These are phyloP conservation scores for Podargus strigoides DNA, from an alignment of 2,797 vertebrate genomes.

Conservation along the genomic window DNA sequence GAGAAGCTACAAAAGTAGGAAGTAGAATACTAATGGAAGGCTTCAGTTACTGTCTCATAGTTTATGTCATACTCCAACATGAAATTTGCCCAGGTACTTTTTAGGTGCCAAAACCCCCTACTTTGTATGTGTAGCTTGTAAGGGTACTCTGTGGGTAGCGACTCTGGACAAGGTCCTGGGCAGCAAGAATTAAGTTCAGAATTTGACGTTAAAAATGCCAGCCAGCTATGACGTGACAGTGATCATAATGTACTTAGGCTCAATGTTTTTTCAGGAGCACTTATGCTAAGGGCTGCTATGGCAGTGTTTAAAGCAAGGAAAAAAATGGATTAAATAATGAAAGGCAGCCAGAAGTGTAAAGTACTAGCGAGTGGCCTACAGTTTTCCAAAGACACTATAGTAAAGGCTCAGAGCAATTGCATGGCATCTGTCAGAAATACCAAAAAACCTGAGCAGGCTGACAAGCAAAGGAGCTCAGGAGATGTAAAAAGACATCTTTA, in stretches of 20 bases:
- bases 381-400: background rate
- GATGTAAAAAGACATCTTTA: background rate
- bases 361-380: background rate
- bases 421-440: background rate
- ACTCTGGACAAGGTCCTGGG: background rate
- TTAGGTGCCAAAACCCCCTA: background rate
- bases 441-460: background rate
- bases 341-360: background rate
- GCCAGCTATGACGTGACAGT: background rate
- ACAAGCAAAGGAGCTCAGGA: background rate
- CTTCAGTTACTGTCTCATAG: background rate
- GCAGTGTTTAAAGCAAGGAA: background rate
- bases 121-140: background rate
- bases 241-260: background rate
- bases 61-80: background rate
- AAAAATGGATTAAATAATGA: background rate
- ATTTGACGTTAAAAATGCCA: background rate
- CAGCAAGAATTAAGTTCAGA: background rate
- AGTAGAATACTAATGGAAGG: accelerated
- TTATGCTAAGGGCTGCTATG: background rate
- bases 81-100: background rate
- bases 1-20: background rate
- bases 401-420: background rate
- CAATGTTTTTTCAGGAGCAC: background rate
- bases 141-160: background rate